phyloP scores from a whole-genome alignment of 1,140 invertebrate species.

The Portunus trituberculatus region DNA sequence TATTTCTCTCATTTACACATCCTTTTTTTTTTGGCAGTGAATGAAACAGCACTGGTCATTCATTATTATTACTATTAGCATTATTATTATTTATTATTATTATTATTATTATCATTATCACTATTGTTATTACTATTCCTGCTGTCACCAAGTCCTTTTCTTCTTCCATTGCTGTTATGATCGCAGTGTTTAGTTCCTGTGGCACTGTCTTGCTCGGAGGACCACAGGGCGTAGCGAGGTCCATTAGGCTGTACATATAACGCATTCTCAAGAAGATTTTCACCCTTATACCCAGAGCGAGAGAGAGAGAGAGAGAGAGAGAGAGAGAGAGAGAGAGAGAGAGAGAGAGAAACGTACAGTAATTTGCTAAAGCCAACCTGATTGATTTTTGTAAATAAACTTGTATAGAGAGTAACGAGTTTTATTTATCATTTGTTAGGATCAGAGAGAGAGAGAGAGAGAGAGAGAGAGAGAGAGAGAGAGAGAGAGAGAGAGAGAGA shows the following conservation, averaged over 20 bases:
- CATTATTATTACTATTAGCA: background rate
- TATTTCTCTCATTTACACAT: no score
- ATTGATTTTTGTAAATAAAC: conserved; percentile 29
- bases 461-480: conserved; percentile 53
- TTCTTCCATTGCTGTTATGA: background rate
- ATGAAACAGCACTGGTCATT: background rate
- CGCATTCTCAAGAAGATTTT: background rate
- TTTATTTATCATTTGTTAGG: background rate
- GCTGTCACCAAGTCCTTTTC: no score
- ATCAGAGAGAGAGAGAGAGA: conserved; percentile 22
- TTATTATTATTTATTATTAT: conserved; percentile 26
- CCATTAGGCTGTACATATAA: background rate
- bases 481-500: conserved; percentile 38
- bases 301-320: conserved; percentile 53
- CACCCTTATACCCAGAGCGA: background rate
- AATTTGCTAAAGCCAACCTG: background rate
- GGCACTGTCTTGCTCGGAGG: background rate
- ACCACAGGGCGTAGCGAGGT: background rate
- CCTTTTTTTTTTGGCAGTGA: background rate
- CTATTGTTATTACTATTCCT: background rate
- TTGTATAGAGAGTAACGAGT: conserved; percentile 12
- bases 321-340: conserved; percentile 61
- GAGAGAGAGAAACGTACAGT: conserved; percentile 28
- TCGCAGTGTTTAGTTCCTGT: background rate
- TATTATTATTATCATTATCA: background rate